A percentile compares a stretch with the other conserved stretches of the same genome.
Conservation (phyloP, 2,888 invertebrate species). For the Drosophila parthenogenetica region DNA sequence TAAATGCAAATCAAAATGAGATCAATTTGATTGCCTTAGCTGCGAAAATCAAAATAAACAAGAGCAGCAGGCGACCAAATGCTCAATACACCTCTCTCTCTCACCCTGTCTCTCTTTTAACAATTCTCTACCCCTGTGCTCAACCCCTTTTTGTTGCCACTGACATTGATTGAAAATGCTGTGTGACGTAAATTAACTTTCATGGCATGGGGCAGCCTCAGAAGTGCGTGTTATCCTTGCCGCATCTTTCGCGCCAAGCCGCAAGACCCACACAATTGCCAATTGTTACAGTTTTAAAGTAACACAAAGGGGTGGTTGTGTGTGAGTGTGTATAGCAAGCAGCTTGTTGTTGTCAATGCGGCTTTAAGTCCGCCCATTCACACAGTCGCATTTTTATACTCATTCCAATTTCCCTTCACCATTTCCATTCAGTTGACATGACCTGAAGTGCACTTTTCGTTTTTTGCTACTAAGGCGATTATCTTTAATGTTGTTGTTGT, state of each 20-base stretch:
- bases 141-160: slow-evolving; percentile 18
- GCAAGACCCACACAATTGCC: slow-evolving; percentile 79
- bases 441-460: slow-evolving; percentile 71
- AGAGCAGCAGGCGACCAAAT: slow-evolving; percentile 62
- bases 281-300: slow-evolving; percentile 78
- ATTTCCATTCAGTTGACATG: slow-evolving; percentile 41
- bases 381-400: slow-evolving; percentile 41
- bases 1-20: slow-evolving; percentile 78
- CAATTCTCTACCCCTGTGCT: not conserved
- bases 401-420: slow-evolving; percentile 30
- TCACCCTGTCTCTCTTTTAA: no score
- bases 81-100: slow-evolving; percentile 9
- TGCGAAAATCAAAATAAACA: slow-evolving; percentile 74
- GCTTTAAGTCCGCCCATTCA: slow-evolving; percentile 57
- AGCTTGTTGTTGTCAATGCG: slow-evolving; percentile 77
- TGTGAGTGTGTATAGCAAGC: slow-evolving; percentile 42
- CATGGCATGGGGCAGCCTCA: slow-evolving; percentile 64
- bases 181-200: slow-evolving; percentile 80
- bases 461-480: slow-evolving; percentile 72
- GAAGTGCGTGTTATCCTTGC: slow-evolving; percentile 77
- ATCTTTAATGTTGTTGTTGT: slow-evolving; percentile 63
- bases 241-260: slow-evolving; percentile 61
- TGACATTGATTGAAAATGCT: slow-evolving; percentile 81
- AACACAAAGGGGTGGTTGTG: slow-evolving; percentile 41
- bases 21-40: slow-evolving; percentile 70